Evolutionary conservation across 2,888 invertebrate species (phyloP), one percentile per base, ranked within the genome.

Genomic region (Rotaria socialis): DNA sequence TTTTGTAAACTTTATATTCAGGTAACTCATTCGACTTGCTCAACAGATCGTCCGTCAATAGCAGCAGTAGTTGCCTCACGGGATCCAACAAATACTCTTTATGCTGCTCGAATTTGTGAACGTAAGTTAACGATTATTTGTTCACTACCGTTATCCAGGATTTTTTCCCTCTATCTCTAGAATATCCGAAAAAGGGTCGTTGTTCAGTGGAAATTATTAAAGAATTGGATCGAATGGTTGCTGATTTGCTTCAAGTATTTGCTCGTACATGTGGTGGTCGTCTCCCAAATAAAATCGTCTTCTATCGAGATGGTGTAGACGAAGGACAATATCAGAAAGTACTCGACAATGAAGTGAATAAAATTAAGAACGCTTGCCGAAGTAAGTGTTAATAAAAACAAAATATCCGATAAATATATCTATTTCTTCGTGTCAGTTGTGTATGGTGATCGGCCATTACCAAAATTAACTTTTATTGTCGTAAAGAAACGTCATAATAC

Each of bases 301-400:
- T 80, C n/a, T 80, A 80, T 47, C 80, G 80, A 47, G 80, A 80
- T 80, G 80, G 80, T 80, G 80, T 80, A 41, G 80, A 80, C 35
- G 47, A 47, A 80, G 80, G 80, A 80, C 80, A 80, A 1, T 80
- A 80, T 80, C 80, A 80, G n/a, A 80, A 80, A 47, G 80, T 80
- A 3, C 47, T 80, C 14, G 80, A 80, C 19, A 80, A 80, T 47
- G 80, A 80, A 80, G 80, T 80, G 0, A 80, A 47, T 2, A 80
- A 80, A 80, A 80, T 80, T 3, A 80, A 80, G n/a, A 24, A 22
- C 16, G 80, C 80, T 7, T 80, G 80, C 47, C 80, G 47, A n/a
- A 14, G 80, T 80, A 80, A 80, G 11, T 80, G 4, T 47, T 80
- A 1, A 67, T 2, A 35, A 67, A 27, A 67, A 11, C 3, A 27